A percentile compares a stretch with the other conserved stretches of the same genome.
Evolutionary conservation across 2,888 invertebrate genomes (phyloP).

Genomic region (Xanthorhoe spadicearia): DNA sequence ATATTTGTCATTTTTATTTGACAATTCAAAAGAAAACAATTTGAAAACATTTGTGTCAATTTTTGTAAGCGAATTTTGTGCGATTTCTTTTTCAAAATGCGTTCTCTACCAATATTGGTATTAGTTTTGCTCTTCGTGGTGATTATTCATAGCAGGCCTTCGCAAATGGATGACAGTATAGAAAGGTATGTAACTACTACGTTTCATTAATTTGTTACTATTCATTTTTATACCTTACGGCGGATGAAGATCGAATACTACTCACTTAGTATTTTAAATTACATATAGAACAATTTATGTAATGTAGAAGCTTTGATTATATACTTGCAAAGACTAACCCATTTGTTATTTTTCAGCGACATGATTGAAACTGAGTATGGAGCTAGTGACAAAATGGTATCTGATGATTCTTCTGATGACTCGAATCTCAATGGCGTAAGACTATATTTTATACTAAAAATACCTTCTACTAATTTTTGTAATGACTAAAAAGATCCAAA

Average conservation of each 20-base stretch:
- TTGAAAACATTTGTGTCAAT: constrained; percentile 43
- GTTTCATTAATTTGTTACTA: not conserved
- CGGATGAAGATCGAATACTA: not conserved
- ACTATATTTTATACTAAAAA: not conserved
- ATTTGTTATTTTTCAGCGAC: constrained; percentile 7
- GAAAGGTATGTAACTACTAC: constrained; percentile 51
- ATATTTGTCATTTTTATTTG: not conserved
- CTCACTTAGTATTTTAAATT: too few relatives aligned
- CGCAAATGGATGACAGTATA: constrained; percentile 51
- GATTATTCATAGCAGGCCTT: constrained; percentile 51
- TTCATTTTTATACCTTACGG: not conserved
- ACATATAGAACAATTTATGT: too few relatives aligned
- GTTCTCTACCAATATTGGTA: constrained; percentile 40
- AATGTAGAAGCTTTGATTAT: too few relatives aligned
- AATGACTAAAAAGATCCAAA: too few relatives aligned
- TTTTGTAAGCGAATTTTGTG: constrained; percentile 49
- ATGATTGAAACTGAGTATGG: constrained; percentile 62
- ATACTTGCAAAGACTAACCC: too few relatives aligned
- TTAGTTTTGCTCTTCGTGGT: constrained; percentile 40
- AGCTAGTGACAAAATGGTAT: constrained; percentile 48
- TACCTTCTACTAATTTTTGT: too few relatives aligned
- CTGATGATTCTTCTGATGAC: constrained; percentile 45
- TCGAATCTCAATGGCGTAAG: constrained; percentile 23
- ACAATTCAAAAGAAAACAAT: constrained; percentile 42
- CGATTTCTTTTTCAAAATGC: constrained; percentile 33